These are phyloP conservation scores for Siderastrea siderea DNA, from an alignment of 92 coral and sea anemone genomes.

Conservation along the genomic window DNA sequence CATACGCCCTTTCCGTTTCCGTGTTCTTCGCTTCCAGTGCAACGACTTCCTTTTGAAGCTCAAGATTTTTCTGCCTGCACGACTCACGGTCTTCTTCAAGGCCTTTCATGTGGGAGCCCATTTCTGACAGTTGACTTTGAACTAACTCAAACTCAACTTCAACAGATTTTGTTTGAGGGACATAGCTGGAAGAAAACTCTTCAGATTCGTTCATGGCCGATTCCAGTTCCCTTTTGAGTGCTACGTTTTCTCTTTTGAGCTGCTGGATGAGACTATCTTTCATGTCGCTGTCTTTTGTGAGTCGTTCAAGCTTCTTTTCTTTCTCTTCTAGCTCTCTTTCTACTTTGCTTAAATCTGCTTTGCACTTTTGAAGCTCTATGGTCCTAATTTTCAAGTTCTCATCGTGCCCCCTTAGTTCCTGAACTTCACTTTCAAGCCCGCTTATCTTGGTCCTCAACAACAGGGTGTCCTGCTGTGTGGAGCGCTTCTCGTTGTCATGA, in stretches of 20 bases:
- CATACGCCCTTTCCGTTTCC: slow-evolving; percentile 74
- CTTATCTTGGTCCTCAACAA: slow-evolving; percentile 71
- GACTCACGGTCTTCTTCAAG: slow-evolving; percentile 81
- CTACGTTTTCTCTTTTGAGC: slow-evolving; percentile 81
- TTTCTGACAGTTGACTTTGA: slow-evolving; percentile 71
- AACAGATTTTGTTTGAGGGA: slow-evolving; percentile 26
- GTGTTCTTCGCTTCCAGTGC: slow-evolving; percentile 69
- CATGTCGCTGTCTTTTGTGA: slow-evolving; percentile 60
- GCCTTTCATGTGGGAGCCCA: slow-evolving; percentile 54
- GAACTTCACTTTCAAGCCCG: slow-evolving; percentile 80
- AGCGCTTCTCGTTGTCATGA: slow-evolving; percentile 50
- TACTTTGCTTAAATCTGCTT: slow-evolving; percentile 66
- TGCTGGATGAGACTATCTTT: slow-evolving; percentile 78
- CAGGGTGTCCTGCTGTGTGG: slow-evolving; percentile 71
- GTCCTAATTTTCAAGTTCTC: slow-evolving; percentile 64
- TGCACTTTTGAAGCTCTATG: slow-evolving; percentile 68
- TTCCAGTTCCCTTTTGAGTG: slow-evolving; percentile 76
- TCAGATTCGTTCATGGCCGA: slow-evolving; percentile 60
- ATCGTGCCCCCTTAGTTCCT: slow-evolving; percentile 64
- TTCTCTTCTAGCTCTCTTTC: slow-evolving; percentile 82
- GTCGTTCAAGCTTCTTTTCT: slow-evolving; percentile 72
- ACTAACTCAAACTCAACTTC: slow-evolving; percentile 74
- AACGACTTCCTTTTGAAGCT: slow-evolving; percentile 80
- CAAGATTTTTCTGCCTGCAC: slow-evolving; percentile 74
- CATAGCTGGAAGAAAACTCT: slow-evolving; percentile 38